phyloP scores from a whole-genome alignment of 2,797 vertebrate genomes.

The Taenioides sp. region DNA sequence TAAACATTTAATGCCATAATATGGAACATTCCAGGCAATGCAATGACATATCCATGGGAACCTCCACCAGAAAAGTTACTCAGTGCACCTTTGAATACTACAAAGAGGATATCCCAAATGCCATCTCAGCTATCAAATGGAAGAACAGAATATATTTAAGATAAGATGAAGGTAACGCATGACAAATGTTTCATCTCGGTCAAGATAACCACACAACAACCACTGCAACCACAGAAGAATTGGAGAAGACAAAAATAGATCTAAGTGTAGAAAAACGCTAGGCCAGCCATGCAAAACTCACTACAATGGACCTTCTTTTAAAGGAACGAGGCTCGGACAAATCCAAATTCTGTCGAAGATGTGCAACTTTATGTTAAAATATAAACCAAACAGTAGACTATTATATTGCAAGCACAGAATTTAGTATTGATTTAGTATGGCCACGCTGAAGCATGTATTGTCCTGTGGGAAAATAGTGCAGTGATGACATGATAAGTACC shows the following conservation, averaged over 20 bases:
- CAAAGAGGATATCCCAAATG: conserved; percentile 8
- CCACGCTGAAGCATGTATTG: background rate
- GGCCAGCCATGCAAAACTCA: conserved; percentile 71
- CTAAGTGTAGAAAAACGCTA: conserved; percentile 39
- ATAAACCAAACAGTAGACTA: conserved; percentile 1
- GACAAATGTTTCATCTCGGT: background rate
- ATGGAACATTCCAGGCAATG: background rate
- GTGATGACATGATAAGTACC: conserved; percentile 70
- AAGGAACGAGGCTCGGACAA: conserved; percentile 58
- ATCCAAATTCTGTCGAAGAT: conserved; percentile 72
- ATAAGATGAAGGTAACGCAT: background rate
- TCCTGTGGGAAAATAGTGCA: background rate
- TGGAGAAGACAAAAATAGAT: conserved; percentile 27
- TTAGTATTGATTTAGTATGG: background rate
- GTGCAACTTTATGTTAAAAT: conserved; percentile 27
- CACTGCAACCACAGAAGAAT: conserved; percentile 46
- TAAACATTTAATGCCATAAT: background rate
- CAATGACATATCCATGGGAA: background rate
- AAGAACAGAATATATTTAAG: background rate
- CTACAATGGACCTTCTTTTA: conserved; percentile 79
- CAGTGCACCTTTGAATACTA: background rate
- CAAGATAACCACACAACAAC: conserved; percentile 18
- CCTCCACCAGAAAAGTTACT: background rate
- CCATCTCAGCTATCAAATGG: conserved; percentile 1
- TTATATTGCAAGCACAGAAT: background rate